Evolutionary conservation across 2,113 vertebrate species (phyloP).

Genomic region (Hippocampus guttulatus): DNA sequence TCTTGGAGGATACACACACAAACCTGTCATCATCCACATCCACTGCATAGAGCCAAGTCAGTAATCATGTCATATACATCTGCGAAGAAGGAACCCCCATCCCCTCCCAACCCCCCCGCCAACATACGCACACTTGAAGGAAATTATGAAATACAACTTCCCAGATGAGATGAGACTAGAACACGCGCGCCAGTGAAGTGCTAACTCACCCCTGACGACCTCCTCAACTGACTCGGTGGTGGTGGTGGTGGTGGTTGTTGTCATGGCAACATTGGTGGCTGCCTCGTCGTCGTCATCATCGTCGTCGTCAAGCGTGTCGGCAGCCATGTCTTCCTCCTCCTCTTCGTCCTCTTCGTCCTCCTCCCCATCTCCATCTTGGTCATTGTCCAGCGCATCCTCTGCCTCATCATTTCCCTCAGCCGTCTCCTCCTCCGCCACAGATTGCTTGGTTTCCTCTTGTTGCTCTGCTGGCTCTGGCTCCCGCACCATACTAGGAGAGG

Average conservation of each 20-base stretch:
- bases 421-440: slow-evolving; percentile 75
- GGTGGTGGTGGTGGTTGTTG: slow-evolving; percentile 88
- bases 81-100: no score
- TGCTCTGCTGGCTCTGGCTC: slow-evolving; percentile 74
- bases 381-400: slow-evolving; percentile 50
- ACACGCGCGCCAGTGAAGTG: not conserved
- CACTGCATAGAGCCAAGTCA: not conserved
- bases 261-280: slow-evolving; percentile 86
- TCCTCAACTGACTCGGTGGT: slow-evolving; percentile 96
- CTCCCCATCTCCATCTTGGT: slow-evolving; percentile 75
- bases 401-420: slow-evolving; percentile 53
- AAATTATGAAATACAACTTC: not conserved
- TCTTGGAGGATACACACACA: slow-evolving; percentile 79
- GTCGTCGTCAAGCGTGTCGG: slow-evolving; percentile 68
- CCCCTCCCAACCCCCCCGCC: no score
- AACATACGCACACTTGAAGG: not conserved
- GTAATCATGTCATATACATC: not conserved
- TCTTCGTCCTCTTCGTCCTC: slow-evolving; percentile 69
- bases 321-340: slow-evolving; percentile 73
- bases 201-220: slow-evolving; percentile 87
- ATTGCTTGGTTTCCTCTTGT: slow-evolving; percentile 55
- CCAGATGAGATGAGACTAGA: not conserved
- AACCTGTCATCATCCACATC: not conserved
- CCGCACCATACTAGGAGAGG: slow-evolving; percentile 78
- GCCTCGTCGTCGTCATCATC: slow-evolving; percentile 81